Evolutionary conservation across 2,888 invertebrate species (phyloP).

Genomic region (Lasiommata megera): DNA sequence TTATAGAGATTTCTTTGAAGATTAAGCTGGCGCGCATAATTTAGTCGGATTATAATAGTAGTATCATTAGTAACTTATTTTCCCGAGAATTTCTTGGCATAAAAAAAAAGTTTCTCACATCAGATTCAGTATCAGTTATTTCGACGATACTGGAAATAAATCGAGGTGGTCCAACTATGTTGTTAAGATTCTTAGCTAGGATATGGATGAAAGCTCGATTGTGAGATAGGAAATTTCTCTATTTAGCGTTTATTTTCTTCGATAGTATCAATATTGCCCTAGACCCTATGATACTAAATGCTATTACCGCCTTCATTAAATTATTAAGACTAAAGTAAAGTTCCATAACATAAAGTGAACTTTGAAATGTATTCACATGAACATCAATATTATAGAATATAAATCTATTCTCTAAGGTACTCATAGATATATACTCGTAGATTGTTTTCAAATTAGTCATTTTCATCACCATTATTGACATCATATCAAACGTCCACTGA

Average conservation of each 20-base stretch:
- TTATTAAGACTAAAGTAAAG: too few relatives aligned
- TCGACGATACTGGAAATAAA: conserved; percentile 4
- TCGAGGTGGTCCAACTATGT: conserved; percentile 27
- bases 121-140: not conserved
- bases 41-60: too few relatives aligned
- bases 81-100: not conserved
- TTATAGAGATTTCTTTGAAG: too few relatives aligned
- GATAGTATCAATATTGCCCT: conserved; percentile 8
- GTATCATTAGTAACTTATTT: too few relatives aligned
- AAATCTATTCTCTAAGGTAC: too few relatives aligned
- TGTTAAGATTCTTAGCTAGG: conserved; percentile 25
- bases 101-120: not conserved
- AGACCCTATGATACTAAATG: conserved; percentile 1
- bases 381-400: too few relatives aligned
- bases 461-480: too few relatives aligned
- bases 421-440: too few relatives aligned
- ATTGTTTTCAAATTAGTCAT: too few relatives aligned
- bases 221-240: conserved; percentile 3
- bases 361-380: too few relatives aligned
- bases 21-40: too few relatives aligned
- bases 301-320: not conserved
- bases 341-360: not conserved
- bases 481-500: too few relatives aligned
- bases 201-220: conserved; percentile 15
- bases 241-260: conserved; percentile 11